Percentiles rank a stretch among this genome's conserved stretches.
phyloP scores from a whole-genome alignment of 1,140 invertebrate genomes.

The Alviniconcha marisindica region DNA sequence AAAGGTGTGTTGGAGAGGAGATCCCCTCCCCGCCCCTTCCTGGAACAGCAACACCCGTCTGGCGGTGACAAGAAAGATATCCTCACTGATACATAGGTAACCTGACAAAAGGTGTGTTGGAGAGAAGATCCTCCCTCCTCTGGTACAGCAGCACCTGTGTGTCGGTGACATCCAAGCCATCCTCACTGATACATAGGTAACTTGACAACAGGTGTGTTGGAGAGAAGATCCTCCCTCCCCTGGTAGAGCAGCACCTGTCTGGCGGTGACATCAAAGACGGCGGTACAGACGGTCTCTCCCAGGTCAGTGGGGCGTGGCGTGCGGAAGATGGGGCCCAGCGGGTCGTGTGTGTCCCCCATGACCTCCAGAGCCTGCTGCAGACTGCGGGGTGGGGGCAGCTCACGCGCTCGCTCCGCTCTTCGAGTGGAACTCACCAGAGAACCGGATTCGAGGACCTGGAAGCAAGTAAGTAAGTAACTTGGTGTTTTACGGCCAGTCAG shows the following conservation, averaged over 20 bases:
- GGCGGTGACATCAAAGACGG: slow-evolving; percentile 34
- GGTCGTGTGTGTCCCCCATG: slow-evolving; percentile 19
- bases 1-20: too few species aligned
- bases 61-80: too few species aligned
- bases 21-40: too few species aligned
- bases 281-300: slow-evolving; percentile 33
- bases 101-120: too few species aligned
- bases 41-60: too few species aligned
- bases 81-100: too few species aligned
- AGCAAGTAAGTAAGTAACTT: too few species aligned
- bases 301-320: slow-evolving; percentile 36
- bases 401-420: neutral
- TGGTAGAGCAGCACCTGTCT: slow-evolving; percentile 34
- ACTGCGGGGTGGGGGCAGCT: neutral
- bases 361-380: slow-evolving; percentile 19
- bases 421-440: neutral
- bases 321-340: slow-evolving; percentile 27
- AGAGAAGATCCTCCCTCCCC: slow-evolving; percentile 15
- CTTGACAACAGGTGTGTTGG: slow-evolving; percentile 6
- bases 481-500: too few species aligned
- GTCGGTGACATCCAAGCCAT: too few species aligned
- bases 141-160: too few species aligned
- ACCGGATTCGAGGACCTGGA: too few species aligned
- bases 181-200: slow-evolving; percentile 32
- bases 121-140: too few species aligned